Evolutionary conservation across 1,140 invertebrate genomes (phyloP).

Genomic region (Aphaenogaster ashmeadi): DNA sequence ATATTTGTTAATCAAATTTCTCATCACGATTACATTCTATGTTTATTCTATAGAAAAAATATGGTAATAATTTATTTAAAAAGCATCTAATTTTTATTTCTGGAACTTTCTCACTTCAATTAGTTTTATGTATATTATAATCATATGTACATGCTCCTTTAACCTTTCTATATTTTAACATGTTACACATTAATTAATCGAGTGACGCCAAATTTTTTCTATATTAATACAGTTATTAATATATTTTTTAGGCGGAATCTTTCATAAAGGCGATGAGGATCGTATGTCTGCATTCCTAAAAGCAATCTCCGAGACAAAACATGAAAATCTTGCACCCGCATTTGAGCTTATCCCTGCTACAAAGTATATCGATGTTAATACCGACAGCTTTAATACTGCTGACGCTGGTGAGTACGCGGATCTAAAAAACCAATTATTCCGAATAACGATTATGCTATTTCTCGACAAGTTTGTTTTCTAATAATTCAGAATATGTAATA

Average conservation of each 20-base stretch:
- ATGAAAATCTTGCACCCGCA: conserved; percentile 77
- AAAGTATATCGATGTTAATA: conserved; percentile 77
- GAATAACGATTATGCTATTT: neutral
- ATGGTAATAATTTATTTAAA: conserved; percentile 17
- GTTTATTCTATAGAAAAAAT: neutral
- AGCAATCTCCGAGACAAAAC: conserved; percentile 75
- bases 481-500: conserved; percentile 6
- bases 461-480: neutral
- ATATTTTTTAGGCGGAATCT: conserved; percentile 79
- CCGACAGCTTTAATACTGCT: conserved; percentile 82
- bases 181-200: conserved; percentile 1
- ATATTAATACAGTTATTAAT: conserved; percentile 17
- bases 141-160: neutral
- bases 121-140: neutral
- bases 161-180: conserved; percentile 4
- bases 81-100: neutral
- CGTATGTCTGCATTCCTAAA: conserved; percentile 74
- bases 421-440: neutral
- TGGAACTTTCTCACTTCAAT: neutral
- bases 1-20: neutral
- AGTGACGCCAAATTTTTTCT: neutral
- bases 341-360: conserved; percentile 75
- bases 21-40: neutral
- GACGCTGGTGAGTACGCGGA: conserved; percentile 72
- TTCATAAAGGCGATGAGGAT: conserved; percentile 79